phyloP scores from a whole-genome alignment of 1,140 invertebrate genomes.

The Leptopilina boulardi region DNA sequence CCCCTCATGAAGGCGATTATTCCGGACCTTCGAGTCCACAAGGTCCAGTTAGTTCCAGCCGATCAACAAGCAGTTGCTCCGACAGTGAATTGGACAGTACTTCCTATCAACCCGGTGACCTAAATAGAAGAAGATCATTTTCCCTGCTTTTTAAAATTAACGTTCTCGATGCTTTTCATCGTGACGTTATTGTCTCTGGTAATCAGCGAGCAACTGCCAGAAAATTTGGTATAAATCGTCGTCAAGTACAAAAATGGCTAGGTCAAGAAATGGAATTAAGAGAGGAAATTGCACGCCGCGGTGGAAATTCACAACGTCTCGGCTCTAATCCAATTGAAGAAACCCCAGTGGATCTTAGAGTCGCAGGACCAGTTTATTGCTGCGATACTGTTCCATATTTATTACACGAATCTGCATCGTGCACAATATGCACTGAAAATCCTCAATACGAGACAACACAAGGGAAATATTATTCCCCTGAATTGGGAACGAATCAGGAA shows the following conservation, averaged over 20 bases:
- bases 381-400: slow-evolving; percentile 51
- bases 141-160: slow-evolving; percentile 76
- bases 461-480: slow-evolving; percentile 62
- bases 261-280: slow-evolving; percentile 76
- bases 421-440: slow-evolving; percentile 57
- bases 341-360: slow-evolving; percentile 75
- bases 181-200: slow-evolving; percentile 75
- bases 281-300: slow-evolving; percentile 66
- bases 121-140: slow-evolving; percentile 75
- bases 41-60: slow-evolving; percentile 57
- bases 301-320: slow-evolving; percentile 68
- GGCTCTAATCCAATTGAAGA: slow-evolving; percentile 63
- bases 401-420: slow-evolving; percentile 43
- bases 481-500: slow-evolving; percentile 51
- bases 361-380: slow-evolving; percentile 43
- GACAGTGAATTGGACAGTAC: slow-evolving; percentile 64
- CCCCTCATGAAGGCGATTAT: slow-evolving; percentile 57
- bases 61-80: slow-evolving; percentile 64
- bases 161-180: slow-evolving; percentile 76
- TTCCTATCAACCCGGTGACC: slow-evolving; percentile 43
- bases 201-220: slow-evolving; percentile 80
- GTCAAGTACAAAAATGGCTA: slow-evolving; percentile 82
- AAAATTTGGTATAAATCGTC: slow-evolving; percentile 80
- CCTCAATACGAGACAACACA: slow-evolving; percentile 46
- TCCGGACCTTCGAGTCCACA: slow-evolving; percentile 64